Base-by-base conservation (phyloP, 2,797 vertebrate species). In the Poeciliopsis gracilis region DNA sequence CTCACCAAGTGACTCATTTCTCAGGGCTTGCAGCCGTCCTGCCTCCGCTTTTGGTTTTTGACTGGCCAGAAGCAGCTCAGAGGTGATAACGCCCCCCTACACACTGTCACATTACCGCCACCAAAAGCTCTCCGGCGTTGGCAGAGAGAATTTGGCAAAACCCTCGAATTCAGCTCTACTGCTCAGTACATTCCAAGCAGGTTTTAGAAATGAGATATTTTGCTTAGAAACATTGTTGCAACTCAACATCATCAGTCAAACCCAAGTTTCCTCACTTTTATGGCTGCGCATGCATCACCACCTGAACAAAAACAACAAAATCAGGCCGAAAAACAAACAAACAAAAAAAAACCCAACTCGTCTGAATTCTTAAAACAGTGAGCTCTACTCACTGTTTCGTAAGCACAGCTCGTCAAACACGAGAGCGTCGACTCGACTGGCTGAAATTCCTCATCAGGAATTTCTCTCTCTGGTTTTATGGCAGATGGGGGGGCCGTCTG, bases 401-500 rank as follows among this genome's bases (percentile, higher is more conserved):
- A 3, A 63, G 47, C 41, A 75, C 57, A 47, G 41, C 46, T 77
- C 28, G 72, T 84, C 16, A 73, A 33, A 12, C 53, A 13, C 23
- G 12, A 45, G 67, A 61, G 61, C 23, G 77, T 28, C 73, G 25
- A 59, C 55, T 84, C 51, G 41, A 47, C 67, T 73, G 30, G 75
- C 73, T 30, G 30, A 41, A 63, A 73, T 38, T 73, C 47, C 67
- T 0, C n/a, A 25, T 76, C 80, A 66, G 36, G 78, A 59, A 13
- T 72, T 28, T 38, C 6, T 72, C 6, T 67, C 61, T 47, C 73
- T 15, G 30, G 82, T 47, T 11, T 38, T 66, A 77, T 83, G 86
- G 86, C 86, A 83, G 78, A 82, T 83, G 67, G n/a, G 51, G 23
- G 8, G 9, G 7, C 57, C 77, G 38, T 80, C 76, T 80, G 78